Percentiles rank a stretch among this genome's conserved stretches.
phyloP scores from a whole-genome alignment of 2,888 invertebrate species.

The Drosophila anomalata region DNA sequence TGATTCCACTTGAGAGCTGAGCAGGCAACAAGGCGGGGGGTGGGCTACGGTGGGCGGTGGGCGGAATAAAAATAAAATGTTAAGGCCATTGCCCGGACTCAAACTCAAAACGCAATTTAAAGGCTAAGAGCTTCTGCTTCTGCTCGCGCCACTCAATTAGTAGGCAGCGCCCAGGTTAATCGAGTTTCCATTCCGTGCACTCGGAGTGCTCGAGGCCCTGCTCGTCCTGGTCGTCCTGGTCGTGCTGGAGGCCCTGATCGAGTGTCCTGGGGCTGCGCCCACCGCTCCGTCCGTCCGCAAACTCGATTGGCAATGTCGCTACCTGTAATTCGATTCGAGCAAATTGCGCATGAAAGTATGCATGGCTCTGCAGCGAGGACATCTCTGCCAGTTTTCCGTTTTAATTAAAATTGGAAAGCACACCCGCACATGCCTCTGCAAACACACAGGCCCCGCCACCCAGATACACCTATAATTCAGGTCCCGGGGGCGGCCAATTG shows the following conservation, averaged over 20 bases:
- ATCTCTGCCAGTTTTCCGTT: constrained; percentile 22
- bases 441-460: neutral
- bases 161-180: constrained; percentile 18
- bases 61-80: neutral
- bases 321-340: constrained; percentile 63
- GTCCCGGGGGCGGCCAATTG: constrained; percentile 28
- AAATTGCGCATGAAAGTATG: constrained; percentile 68
- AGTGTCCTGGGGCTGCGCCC: constrained; percentile 1
- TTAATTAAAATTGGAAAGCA: constrained; percentile 62
- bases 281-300: constrained; percentile 28
- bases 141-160: constrained; percentile 13
- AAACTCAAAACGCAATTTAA: neutral
- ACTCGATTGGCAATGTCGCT: constrained; percentile 51
- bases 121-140: neutral
- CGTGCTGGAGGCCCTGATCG: neutral
- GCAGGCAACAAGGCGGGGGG: neutral
- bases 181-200: constrained; percentile 26
- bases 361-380: constrained; percentile 30
- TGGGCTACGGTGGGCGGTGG: too few relatives aligned
- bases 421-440: constrained; percentile 2
- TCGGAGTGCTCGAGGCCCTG: neutral
- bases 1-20: neutral
- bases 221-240: neutral
- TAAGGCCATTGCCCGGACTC: neutral
- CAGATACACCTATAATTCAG: neutral